Evolutionary conservation across 2,113 vertebrate genomes (phyloP).

Genomic region (Tyto alba): DNA sequence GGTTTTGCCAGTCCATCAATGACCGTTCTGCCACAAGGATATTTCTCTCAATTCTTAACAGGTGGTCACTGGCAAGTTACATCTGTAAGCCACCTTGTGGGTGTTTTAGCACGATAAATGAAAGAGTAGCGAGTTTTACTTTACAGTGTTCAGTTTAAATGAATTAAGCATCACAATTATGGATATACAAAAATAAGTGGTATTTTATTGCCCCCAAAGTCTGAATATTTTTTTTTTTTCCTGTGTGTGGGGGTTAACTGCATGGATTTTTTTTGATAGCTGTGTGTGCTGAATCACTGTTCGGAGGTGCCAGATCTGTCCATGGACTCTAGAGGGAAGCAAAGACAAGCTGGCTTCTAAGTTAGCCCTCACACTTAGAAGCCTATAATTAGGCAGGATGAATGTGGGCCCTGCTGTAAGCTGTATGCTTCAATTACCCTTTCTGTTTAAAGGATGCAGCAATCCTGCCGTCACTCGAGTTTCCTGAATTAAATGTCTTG

Average conservation of each 20-base stretch:
- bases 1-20: not conserved
- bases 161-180: not conserved
- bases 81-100: not conserved
- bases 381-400: not conserved
- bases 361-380: not conserved
- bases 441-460: not conserved
- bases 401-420: not conserved
- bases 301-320: not conserved
- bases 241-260: not conserved
- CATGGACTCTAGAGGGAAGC: slow-evolving; percentile 26
- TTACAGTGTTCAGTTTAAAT: not conserved
- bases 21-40: not conserved
- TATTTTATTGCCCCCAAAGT: not conserved
- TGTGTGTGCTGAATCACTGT: not conserved
- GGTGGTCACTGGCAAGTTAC: not conserved
- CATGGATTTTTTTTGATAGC: not conserved
- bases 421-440: not conserved
- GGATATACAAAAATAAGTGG: not conserved
- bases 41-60: not conserved
- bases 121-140: not conserved
- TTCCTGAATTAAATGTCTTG: not conserved
- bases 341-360: not conserved
- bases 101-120: not conserved
- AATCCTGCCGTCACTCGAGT: not conserved
- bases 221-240: fast-evolving